phyloP scores from a whole-genome alignment of 2,888 invertebrate genomes.

The Cheilosia vulpina region DNA sequence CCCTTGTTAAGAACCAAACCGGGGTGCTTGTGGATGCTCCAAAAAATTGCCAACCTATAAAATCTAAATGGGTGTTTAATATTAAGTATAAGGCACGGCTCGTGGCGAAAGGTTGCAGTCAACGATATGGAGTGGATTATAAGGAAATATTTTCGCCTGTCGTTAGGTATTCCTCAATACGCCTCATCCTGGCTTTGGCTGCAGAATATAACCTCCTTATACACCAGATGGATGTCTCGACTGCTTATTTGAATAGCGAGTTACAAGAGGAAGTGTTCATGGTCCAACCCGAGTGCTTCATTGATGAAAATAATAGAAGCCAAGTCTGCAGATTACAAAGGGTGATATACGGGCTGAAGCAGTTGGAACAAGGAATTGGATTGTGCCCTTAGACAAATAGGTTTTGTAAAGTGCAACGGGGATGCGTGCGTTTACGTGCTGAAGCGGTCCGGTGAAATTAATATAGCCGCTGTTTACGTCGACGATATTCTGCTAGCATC shows the following conservation, averaged over 20 bases:
- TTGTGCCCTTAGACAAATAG: slow-evolving; percentile 31
- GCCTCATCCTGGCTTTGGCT: slow-evolving; percentile 40
- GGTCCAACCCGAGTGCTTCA: slow-evolving; percentile 16
- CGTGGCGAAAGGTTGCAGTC: slow-evolving; percentile 39
- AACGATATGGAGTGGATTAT: slow-evolving; percentile 43
- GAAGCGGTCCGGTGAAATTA: slow-evolving; percentile 23
- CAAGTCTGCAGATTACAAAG: slow-evolving; percentile 46
- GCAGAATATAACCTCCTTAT: slow-evolving; percentile 30
- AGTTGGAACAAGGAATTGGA: slow-evolving; percentile 49
- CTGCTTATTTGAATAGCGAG: slow-evolving; percentile 50
- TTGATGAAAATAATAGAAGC: slow-evolving; percentile 18
- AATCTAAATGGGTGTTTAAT: slow-evolving; percentile 40
- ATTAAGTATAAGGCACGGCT: slow-evolving; percentile 24
- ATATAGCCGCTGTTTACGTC: slow-evolving; percentile 46
- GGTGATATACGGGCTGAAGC: slow-evolving; percentile 49
- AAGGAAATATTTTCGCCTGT: slow-evolving; percentile 36
- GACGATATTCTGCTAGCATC: slow-evolving; percentile 32
- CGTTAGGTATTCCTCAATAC: slow-evolving; percentile 45
- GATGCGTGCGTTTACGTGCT: slow-evolving; percentile 42
- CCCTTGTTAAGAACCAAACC: slow-evolving; percentile 71
- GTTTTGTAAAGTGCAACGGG: slow-evolving; percentile 30
- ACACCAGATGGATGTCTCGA: slow-evolving; percentile 51
- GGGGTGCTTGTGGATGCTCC: slow-evolving; percentile 65
- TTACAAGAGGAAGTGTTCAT: slow-evolving; percentile 38
- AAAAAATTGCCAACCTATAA: slow-evolving; percentile 19